A percentile compares a stretch with the other conserved stretches of the same genome.
These are phyloP conservation scores for Clepsis dumicolana DNA, from an alignment of 2,888 invertebrate genomes.

Conservation along the genomic window DNA sequence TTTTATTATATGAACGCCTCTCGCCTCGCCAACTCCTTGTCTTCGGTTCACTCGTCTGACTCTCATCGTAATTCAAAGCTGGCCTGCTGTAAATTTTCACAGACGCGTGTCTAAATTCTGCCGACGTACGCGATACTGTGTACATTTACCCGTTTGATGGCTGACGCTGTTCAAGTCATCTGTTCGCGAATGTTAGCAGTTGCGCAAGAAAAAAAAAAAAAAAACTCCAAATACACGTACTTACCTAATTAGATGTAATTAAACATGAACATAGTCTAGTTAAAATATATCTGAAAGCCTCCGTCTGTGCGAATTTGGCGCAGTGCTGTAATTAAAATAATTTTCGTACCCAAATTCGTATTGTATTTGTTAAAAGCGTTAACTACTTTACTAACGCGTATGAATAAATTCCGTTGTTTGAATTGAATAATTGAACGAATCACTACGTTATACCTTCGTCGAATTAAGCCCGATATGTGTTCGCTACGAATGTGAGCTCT, in stretches of 20 bases:
- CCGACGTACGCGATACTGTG: background rate
- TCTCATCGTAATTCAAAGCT: slow-evolving; percentile 30
- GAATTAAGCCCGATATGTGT: too few relatives aligned
- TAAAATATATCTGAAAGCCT: background rate
- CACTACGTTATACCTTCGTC: too few relatives aligned
- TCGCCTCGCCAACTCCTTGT: slow-evolving; percentile 47
- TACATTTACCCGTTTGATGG: background rate
- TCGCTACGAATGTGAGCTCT: too few relatives aligned
- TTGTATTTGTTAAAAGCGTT: slow-evolving; percentile 14
- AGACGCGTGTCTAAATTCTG: background rate
- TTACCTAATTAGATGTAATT: too few relatives aligned
- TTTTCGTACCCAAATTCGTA: slow-evolving; percentile 9
- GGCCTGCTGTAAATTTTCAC: slow-evolving; percentile 24
- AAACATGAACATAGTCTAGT: background rate
- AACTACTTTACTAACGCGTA: background rate
- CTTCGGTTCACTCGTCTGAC: slow-evolving; percentile 40
- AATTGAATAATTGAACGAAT: too few relatives aligned
- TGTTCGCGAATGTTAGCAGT: background rate
- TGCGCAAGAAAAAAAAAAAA: too few relatives aligned
- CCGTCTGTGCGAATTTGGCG: background rate
- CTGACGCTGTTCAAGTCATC: background rate
- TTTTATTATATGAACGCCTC: slow-evolving; percentile 49
- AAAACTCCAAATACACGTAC: too few relatives aligned
- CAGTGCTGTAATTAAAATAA: slow-evolving; percentile 11
- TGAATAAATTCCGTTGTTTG: slow-evolving; percentile 1